Evolutionary conservation across 2,113 vertebrate genomes (phyloP).

Genomic region (Anarhynchus alexandrinus): DNA sequence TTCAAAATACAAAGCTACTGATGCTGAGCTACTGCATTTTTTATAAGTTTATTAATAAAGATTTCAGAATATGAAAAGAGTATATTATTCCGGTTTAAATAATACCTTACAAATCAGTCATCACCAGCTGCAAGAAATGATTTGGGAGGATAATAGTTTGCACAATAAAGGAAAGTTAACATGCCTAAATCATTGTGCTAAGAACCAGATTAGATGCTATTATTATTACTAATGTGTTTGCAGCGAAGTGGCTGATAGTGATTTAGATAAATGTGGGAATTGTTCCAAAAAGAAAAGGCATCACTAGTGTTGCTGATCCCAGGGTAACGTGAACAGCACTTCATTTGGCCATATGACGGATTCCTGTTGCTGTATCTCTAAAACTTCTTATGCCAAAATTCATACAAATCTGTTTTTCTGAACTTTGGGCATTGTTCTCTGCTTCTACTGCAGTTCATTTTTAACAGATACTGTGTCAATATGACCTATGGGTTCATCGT

Average conservation of each 20-base stretch:
- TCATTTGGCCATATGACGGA: neutral
- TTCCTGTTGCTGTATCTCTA: neutral
- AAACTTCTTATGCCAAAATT: neutral
- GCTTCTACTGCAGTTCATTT: neutral
- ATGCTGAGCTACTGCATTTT: neutral
- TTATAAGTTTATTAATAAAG: neutral
- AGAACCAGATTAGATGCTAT: neutral
- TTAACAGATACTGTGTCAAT: neutral
- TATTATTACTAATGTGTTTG: neutral
- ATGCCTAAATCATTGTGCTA: neutral
- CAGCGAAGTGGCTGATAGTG: neutral
- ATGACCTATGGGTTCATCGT: neutral
- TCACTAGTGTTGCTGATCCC: neutral
- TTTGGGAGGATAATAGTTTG: neutral
- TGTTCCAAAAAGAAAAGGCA: neutral
- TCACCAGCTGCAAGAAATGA: neutral
- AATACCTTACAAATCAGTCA: neutral
- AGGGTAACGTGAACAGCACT: neutral
- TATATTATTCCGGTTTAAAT: neutral
- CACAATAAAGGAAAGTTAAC: neutral
- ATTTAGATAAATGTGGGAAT: neutral
- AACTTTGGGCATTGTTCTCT: neutral
- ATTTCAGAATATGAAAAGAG: neutral
- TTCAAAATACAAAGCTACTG: neutral
- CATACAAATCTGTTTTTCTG: neutral